Evolutionary conservation across 2,888 invertebrate genomes (phyloP).

Genomic region (Ptychoptera contaminata): DNA sequence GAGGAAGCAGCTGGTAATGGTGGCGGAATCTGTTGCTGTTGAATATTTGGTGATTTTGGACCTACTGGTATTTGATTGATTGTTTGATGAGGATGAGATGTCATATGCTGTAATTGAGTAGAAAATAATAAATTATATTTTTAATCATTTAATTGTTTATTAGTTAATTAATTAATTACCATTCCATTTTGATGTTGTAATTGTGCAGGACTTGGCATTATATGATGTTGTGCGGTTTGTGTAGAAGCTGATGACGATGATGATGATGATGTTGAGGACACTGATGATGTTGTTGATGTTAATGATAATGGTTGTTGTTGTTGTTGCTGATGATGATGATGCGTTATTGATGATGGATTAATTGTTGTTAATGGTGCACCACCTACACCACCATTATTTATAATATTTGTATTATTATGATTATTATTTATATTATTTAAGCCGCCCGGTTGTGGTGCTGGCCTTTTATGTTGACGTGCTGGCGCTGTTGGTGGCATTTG

Average conservation of each 20-base stretch:
- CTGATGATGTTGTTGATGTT: constrained; percentile 11
- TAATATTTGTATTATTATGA: no score
- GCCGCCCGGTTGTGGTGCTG: constrained; percentile 28
- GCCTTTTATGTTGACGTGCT: constrained; percentile 31
- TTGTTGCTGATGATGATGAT: constrained; percentile 18
- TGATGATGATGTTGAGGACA: constrained; percentile 14
- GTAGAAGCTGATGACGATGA: neutral
- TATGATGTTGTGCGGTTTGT: neutral
- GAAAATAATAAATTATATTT: neutral
- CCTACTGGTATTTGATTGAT: constrained; percentile 5
- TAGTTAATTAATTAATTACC: no score
- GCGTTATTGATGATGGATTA: constrained; percentile 5
- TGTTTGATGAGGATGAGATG: neutral
- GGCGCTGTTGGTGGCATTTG: constrained; percentile 34
- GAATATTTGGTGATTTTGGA: constrained; percentile 8
- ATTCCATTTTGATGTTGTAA: no score
- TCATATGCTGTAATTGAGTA: neutral
- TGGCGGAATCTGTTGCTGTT: constrained; percentile 20
- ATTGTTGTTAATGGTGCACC: no score
- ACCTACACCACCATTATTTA: no score
- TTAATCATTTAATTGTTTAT: no score
- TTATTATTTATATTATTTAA: constrained; percentile 3
- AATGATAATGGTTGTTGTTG: constrained; percentile 18
- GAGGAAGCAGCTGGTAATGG: constrained; percentile 7
- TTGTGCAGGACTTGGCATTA: no score